Conservation (phyloP, 2,888 invertebrate genomes). For the Amblyteles armatorius region DNA sequence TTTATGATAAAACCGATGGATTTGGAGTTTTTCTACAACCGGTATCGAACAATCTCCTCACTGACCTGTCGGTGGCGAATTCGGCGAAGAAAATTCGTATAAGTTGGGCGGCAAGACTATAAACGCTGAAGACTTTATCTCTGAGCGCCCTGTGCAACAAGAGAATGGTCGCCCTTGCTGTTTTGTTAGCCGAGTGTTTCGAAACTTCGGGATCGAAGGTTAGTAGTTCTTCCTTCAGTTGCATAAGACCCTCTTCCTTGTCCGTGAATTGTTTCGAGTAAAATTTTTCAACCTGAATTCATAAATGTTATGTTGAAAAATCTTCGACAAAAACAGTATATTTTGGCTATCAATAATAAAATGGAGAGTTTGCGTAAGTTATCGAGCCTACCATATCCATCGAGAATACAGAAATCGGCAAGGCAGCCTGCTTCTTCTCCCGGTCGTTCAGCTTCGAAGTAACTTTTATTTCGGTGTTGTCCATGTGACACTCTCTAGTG, state of each 20-base stretch:
- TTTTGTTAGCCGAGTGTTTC: constrained; percentile 90
- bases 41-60: neutral
- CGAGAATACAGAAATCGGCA: constrained; percentile 96
- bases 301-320: constrained; percentile 1
- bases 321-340: neutral
- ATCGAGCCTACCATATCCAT: constrained; percentile 89
- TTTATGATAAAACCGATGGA: neutral
- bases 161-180: constrained; percentile 92
- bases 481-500: constrained; percentile 89
- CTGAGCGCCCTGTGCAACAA: constrained; percentile 92
- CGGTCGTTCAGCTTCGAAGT: constrained; percentile 90
- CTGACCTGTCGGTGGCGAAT: constrained; percentile 92
- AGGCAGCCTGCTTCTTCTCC: constrained; percentile 94
- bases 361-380: neutral
- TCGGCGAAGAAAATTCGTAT: constrained; percentile 92
- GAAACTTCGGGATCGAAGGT: constrained; percentile 83
- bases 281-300: constrained; percentile 92
- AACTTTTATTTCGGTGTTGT: constrained; percentile 85
- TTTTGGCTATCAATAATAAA: neutral
- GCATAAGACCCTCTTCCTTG: constrained; percentile 94
- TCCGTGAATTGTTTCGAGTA: constrained; percentile 96
- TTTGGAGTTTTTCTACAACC: neutral
- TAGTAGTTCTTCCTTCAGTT: constrained; percentile 87
- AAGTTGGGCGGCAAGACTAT: constrained; percentile 93
- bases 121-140: constrained; percentile 96